Conservation (phyloP, 2,113 vertebrate species). For the Mustela nigripes region DNA sequence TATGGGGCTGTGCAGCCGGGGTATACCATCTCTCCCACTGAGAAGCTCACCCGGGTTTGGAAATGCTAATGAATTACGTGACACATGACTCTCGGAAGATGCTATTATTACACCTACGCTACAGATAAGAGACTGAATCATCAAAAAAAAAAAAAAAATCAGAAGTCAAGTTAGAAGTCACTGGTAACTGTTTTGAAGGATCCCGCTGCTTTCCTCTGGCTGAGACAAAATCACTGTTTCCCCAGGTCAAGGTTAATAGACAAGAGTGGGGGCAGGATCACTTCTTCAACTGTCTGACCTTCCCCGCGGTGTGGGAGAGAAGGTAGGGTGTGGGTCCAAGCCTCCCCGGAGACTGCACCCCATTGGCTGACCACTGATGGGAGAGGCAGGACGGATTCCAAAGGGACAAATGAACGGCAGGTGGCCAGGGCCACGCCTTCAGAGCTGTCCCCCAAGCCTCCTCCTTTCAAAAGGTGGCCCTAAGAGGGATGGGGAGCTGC, state of each 20-base stretch:
- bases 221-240: not conserved
- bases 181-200: constrained; percentile 20
- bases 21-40: not conserved
- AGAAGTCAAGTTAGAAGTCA: constrained; percentile 7
- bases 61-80: not conserved
- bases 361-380: not conserved
- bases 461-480: not conserved
- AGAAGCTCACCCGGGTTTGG: not conserved
- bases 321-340: not conserved
- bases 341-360: not conserved
- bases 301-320: not conserved
- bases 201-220: not conserved
- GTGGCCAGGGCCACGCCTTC: not conserved
- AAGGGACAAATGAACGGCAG: rapidly evolving
- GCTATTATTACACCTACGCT: not conserved
- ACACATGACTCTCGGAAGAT: not conserved
- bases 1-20: not conserved
- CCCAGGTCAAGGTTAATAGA: not conserved
- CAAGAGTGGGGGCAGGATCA: no score
- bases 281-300: not conserved
- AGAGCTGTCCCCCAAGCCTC: not conserved
- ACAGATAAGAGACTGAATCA: constrained; percentile 58
- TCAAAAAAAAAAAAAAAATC: not conserved
- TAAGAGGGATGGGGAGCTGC: not conserved
- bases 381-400: not conserved